Evolutionary conservation across 2,113 vertebrate species (phyloP), one percentile per base, ranked within the genome.

Genomic region (Ceratotherium simum): DNA sequence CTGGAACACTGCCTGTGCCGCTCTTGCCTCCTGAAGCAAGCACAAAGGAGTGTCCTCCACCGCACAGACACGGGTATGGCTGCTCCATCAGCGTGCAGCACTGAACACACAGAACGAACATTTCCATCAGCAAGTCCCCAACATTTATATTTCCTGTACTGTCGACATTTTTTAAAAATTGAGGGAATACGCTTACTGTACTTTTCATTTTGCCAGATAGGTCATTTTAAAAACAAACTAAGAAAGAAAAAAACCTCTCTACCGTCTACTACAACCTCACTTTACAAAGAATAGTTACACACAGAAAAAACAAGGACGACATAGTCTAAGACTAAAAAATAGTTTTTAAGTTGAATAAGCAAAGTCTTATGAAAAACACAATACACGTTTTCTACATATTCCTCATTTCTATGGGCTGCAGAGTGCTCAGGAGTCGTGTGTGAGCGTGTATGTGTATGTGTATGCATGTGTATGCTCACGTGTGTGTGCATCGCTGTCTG

Each of bases 31-130:
- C 1, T 39, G 70, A 78, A 82, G 17, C 17, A 42, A 36, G 46
- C 1, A 69, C 23, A 48, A 48, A 65, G 65, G 80, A 36, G 72
- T 11, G 10, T 16, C 65, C 56, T 48, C 23, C 20, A 64, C 27
- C 39, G 12, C 2, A 11, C 14, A 17, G 51, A 39, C 23, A 36
- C 0, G 16, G 56, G 65, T 13, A 54, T n/a, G 29, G 39, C 6
- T 31, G 11, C 39, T 67, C 10, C 0, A 6, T n/a, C 16, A 31
- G 21, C 0, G 3, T 3, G 6, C 10, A 7, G n/a, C 18, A 46
- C 23, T 13, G 18, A 80, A 80, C 56, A 56, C 56, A 56, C 7
- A 87, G 27, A 54, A 39, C 21, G 1, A 20, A 69, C 3, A 6
- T 5, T 39, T 14, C 23, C 7, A 21, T 12, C 48, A 64, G 6